phyloP scores from a whole-genome alignment of 2,113 vertebrate species.

The Pangasianodon gigas region DNA sequence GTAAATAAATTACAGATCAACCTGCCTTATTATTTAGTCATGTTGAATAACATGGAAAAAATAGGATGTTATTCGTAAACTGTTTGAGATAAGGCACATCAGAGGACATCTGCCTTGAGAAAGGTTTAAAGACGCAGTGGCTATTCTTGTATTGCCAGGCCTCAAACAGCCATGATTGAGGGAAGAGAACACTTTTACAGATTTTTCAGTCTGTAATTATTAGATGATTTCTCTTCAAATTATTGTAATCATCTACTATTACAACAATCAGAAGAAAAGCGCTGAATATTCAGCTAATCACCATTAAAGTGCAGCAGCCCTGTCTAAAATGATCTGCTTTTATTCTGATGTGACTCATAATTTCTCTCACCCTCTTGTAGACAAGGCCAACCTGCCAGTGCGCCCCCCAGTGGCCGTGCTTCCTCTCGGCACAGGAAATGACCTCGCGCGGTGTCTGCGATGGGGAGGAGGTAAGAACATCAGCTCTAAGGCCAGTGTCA shows the following conservation, averaged over 20 bases:
- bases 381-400: constrained; percentile 79
- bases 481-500: neutral
- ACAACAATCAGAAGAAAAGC: neutral
- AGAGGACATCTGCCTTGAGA: neutral
- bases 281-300: neutral
- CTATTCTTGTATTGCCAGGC: neutral
- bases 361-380: constrained; percentile 60
- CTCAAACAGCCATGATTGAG: neutral
- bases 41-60: neutral
- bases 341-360: neutral
- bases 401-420: constrained; percentile 87
- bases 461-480: constrained; percentile 88
- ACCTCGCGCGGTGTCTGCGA: constrained; percentile 87
- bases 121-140: neutral
- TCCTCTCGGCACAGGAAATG: constrained; percentile 92
- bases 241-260: neutral
- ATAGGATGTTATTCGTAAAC: neutral
- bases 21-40: neutral
- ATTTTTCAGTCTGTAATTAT: neutral
- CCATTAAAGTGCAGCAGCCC: neutral
- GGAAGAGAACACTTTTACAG: neutral
- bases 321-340: neutral
- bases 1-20: neutral
- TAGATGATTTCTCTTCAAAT: neutral
- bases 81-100: neutral